These are phyloP conservation scores for Baccha elongata DNA, from an alignment of 2,888 invertebrate genomes.

Conservation along the genomic window DNA sequence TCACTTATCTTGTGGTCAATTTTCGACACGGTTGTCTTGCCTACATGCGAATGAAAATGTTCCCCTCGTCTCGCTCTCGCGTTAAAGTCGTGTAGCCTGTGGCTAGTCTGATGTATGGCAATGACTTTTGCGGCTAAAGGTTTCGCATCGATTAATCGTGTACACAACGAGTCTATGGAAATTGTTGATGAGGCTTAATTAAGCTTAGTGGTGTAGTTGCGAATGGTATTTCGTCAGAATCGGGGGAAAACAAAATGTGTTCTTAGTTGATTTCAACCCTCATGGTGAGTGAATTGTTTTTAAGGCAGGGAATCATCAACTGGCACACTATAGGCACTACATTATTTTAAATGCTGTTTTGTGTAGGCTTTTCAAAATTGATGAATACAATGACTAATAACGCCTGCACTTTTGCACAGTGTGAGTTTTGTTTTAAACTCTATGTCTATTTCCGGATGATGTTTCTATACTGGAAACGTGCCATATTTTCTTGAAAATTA, in stretches of 20 bases:
- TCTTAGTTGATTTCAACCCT: conserved; percentile 17
- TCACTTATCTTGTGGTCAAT: conserved; percentile 5
- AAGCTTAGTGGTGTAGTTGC: conserved; percentile 22
- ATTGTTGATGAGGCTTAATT: conserved; percentile 34
- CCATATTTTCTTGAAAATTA: background rate
- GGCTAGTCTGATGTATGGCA: conserved; percentile 29
- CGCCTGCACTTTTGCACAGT: background rate
- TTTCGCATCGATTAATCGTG: conserved; percentile 54
- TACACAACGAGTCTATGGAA: conserved; percentile 3
- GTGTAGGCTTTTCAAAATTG: background rate
- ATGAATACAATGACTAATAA: background rate
- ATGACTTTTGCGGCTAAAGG: conserved; percentile 46
- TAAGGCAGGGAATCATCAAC: background rate
- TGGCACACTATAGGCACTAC: background rate
- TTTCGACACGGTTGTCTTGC: conserved; percentile 15
- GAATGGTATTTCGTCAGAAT: background rate
- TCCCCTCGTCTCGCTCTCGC: conserved; percentile 23
- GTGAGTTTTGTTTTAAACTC: background rate
- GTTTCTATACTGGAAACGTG: background rate
- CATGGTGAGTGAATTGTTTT: background rate
- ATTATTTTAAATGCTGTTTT: background rate
- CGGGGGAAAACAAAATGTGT: background rate
- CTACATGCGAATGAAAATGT: conserved; percentile 15
- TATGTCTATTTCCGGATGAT: background rate
- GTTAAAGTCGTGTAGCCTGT: conserved; percentile 1